A percentile compares a stretch with the other conserved stretches of the same genome.
phyloP scores from a whole-genome alignment of 2,113 vertebrate species.

The Eonycteris spelaea region DNA sequence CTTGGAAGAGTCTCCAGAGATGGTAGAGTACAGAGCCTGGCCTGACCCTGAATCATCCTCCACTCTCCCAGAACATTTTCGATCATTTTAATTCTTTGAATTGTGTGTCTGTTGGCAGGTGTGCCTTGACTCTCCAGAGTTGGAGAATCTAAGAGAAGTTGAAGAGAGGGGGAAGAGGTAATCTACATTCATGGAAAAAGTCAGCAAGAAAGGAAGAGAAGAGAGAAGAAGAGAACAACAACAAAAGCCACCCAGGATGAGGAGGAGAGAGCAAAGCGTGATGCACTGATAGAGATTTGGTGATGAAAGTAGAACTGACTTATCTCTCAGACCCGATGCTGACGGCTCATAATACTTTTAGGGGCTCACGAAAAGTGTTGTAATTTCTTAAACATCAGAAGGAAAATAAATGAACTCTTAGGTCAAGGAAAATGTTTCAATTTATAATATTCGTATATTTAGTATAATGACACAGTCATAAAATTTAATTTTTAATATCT shows the following conservation, averaged over 20 bases:
- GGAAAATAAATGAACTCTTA: not conserved
- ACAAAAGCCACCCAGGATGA: rapidly evolving
- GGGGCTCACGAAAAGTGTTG: not conserved
- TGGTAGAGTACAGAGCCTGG: not conserved
- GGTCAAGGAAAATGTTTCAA: not conserved
- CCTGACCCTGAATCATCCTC: not conserved
- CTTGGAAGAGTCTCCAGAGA: not conserved
- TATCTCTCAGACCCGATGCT: not conserved
- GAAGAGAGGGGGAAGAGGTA: not conserved
- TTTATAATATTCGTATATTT: not conserved
- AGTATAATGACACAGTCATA: not conserved
- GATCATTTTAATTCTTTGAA: not conserved
- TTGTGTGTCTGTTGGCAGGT: not conserved
- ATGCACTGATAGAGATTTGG: rapidly evolving
- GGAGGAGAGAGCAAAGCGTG: not conserved
- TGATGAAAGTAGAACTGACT: not conserved
- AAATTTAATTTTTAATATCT: not conserved
- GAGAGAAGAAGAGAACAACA: not conserved
- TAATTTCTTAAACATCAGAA: not conserved
- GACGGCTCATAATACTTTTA: not conserved
- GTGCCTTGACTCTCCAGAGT: not conserved
- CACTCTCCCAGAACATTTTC: not conserved
- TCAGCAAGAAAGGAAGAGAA: not conserved
- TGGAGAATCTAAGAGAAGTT: not conserved
- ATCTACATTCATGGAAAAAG: not conserved